Conservation (phyloP, 2,113 vertebrate genomes). For the Burhinus bistriatus region DNA sequence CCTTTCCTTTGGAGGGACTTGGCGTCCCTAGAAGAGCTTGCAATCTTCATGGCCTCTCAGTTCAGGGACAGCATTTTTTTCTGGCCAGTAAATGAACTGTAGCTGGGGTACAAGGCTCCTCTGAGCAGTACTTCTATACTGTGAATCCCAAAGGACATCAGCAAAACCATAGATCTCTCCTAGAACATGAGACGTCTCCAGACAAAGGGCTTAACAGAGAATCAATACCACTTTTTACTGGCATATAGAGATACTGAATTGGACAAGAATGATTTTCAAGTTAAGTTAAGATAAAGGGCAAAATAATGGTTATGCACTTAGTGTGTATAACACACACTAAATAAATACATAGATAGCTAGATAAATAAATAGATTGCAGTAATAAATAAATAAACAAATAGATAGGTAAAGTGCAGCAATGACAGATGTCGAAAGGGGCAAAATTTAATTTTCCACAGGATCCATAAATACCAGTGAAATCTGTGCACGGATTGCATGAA, state of each 20-base stretch:
- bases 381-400: background rate
- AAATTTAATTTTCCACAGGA: background rate
- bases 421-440: background rate
- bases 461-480: background rate
- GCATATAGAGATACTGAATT: background rate
- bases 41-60: background rate
- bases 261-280: background rate
- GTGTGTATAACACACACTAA: background rate
- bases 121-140: background rate
- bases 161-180: background rate
- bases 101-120: background rate
- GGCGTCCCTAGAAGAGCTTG: background rate
- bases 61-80: background rate
- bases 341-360: background rate
- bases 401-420: background rate
- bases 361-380: background rate
- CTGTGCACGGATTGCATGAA: background rate
- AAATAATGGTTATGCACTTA: background rate
- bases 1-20: background rate
- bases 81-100: background rate
- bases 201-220: background rate
- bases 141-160: background rate
- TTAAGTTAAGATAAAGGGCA: background rate
- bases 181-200: background rate
- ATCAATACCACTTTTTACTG: background rate